Conservation (phyloP, 2,888 invertebrate genomes). For the Amiota minor region DNA sequence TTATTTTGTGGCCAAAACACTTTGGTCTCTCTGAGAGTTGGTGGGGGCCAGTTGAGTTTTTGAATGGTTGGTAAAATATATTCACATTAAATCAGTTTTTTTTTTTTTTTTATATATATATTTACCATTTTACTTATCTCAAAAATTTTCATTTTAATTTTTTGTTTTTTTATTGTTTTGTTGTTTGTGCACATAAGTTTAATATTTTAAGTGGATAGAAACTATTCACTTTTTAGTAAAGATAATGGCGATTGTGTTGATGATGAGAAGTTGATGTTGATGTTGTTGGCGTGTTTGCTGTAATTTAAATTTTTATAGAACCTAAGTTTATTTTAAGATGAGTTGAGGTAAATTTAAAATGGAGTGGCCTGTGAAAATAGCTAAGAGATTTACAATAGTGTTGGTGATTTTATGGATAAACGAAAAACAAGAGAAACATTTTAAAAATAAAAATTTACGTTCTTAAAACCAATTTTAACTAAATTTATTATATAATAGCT, state of each 20-base stretch:
- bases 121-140: not conserved
- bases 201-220: no score
- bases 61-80: slow-evolving; percentile 6
- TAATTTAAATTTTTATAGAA: slow-evolving; percentile 6
- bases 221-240: not conserved
- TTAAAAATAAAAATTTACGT: no score
- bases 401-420: no score
- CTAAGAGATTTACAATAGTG: no score
- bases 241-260: not conserved
- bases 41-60: not conserved
- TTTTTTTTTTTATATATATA: not conserved
- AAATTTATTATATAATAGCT: no score
- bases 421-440: no score
- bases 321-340: no score
- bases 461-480: no score
- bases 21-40: not conserved
- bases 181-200: not conserved
- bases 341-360: no score
- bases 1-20: not conserved
- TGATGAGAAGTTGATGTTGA: slow-evolving; percentile 14
- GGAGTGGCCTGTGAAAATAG: no score
- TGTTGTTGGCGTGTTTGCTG: slow-evolving; percentile 26
- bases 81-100: not conserved
- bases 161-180: slow-evolving; percentile 8
- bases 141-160: not conserved